Evolutionary conservation across 92 coral and sea anemone genomes (phyloP), one percentile per base, ranked within the genome.

Genomic region (Chrysogorgia sp.): DNA sequence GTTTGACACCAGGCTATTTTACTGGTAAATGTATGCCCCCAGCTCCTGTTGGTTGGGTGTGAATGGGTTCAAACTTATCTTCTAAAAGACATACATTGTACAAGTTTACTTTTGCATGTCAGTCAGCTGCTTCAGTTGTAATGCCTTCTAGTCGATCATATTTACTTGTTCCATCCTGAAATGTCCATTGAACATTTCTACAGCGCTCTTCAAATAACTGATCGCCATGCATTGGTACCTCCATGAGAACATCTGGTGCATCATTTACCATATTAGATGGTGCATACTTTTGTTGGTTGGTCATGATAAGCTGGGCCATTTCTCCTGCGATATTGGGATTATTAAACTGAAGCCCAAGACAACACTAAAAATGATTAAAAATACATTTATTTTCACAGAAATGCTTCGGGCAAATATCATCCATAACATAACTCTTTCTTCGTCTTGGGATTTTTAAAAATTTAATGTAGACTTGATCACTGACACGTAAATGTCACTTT

Each of bases 161-260:
- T 67, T 67, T 67, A 67, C 57, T 67, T 67, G 75, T 67, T 37
- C 75, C 75, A 67, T 67, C 75, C 80, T n/a, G n/a, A n/a, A n/a
- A n/a, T n/a, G n/a, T n/a, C n/a, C n/a, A n/a, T n/a, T n/a, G n/a
- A n/a, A n/a, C n/a, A n/a, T n/a, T n/a, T n/a, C n/a, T n/a, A n/a
- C n/a, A n/a, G n/a, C n/a, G n/a, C n/a, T n/a, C n/a, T 43, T 74
- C 67, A 57, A 74, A 74, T 34, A 34, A 60, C 57, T 76, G 82
- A 34, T 76, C 82, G 26, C 82, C 82, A 76, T 76, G 82, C 40
- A 76, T 59, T 40, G 82, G 82, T n/a, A 76, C 59, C 35, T 67
- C 75, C 52, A 37, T 37, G 33, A 67, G 75, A 67, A 67, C 41
- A n/a, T 76, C 71, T 8, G 40, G 82, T 20, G 22, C 10, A 13